Base-by-base conservation (phyloP, 2,113 vertebrate species). In the Phyllopteryx taeniolatus region DNA sequence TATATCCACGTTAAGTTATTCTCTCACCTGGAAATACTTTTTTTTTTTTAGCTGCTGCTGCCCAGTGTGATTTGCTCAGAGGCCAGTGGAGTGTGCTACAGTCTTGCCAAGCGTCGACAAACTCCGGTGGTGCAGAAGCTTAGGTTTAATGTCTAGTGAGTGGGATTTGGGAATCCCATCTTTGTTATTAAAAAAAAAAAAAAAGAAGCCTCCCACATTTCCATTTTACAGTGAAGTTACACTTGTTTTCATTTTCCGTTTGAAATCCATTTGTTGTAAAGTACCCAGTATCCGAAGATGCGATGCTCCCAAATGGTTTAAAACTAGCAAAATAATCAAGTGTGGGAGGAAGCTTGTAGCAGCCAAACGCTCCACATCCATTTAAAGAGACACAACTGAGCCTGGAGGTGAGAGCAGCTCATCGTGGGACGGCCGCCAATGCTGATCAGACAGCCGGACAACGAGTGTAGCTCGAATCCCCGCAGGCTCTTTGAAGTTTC, bases 131-230 rank as follows among this genome's bases (percentile, higher is more conserved):
- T 67, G 57, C n/a, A 76, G 53, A 74, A 39, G 72, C 70, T 76
- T 71, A 79, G 73, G 68, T 82, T 72, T 69, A 64, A 78, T 82
- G 83, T 81, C 73, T 67, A 71, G 70, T 75, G 77, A 83, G 68
- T 69, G 70, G 64, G 70, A 80, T 65, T 64, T 73, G 57, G 42
- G 67, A 72, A 79, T 65, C 72, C 51, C 72, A 68, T 72, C 43
- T 67, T 54, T 62, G 56, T 68, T 68, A 64, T 19, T 64, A 68
- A 71, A 72, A 76, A 44, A 68, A 71, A 72, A 76, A 44, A 69
- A 70, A 68, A 74, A 75, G 47, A 14, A 70, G 66, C 27, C 13
- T 46, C 22, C 20, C 27, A 13, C 17, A 44, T 76, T 56, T 64
- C 70, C 69, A 64, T 14, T 44, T 31, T 4, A 53, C 33, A 75